Evolutionary conservation across 92 coral and sea anemone species (phyloP), one percentile per base, ranked within the genome.

Genomic region (Porites evermanni): DNA sequence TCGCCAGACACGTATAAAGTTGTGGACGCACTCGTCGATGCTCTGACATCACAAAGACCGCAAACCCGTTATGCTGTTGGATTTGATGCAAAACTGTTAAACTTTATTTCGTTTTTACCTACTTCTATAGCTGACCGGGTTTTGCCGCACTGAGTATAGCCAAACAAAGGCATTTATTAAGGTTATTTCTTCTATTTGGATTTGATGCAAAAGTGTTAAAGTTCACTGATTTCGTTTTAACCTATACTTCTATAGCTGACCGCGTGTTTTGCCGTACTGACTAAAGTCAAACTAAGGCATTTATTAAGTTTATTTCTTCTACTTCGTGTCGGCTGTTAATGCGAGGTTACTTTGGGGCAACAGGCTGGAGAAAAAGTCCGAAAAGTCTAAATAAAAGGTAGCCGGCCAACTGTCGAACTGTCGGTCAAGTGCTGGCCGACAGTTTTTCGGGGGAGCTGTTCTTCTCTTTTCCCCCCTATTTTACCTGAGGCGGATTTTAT

Each of bases 11-110:
- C 88, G 26, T 84, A 47, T 77, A 87, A 91, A 63, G 93, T 91
- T 2, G 85, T 91, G 53, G 85, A 91, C 50, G 91, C 93, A 6
- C 88, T 91, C 6, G 60, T 87, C 7, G 93, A 91, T 82, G 86
- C 93, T 10, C 77, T 91, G 61, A 91, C 85, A 79, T 87, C 93
- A 20, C 88, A 80, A 16, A 71, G 77, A 44, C 91, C 93, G 0
- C 64, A 82, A 50, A 91, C 91, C 72, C 91, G 88, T 18, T 87
- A 91, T 20, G 56, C 78, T 7, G 88, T 91, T 23, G 91, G 91
- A 4, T 21, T 5, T 58, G 83, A 77, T 72, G 93, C 91, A 23
- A 76, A 75, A 63, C 29, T 26, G 23, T 72, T 80, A 21, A 82
- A 76, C 51, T 77, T 87, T 6, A 3, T 77, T 12, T 75, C 91